Evolutionary conservation across 2,797 vertebrate species (phyloP), one percentile per base, ranked within the genome.

Genomic region (Paramormyrops hopkinsi): DNA sequence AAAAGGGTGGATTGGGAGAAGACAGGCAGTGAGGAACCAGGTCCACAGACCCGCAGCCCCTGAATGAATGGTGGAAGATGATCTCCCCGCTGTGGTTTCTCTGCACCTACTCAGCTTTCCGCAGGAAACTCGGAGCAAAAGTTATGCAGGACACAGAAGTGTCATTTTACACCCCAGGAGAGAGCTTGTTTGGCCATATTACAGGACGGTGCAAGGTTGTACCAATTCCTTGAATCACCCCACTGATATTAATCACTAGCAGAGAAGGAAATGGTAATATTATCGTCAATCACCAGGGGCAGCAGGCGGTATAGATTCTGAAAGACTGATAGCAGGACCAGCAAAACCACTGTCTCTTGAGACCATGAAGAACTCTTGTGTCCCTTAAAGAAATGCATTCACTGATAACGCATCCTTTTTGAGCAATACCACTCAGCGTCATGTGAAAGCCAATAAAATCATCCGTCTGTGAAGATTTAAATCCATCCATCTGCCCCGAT

Each of bases 231-330:
- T 89, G 25, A 88, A 29, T 12, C 3, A 84, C 11, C 9, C 87
- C 89, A 76, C 62, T 82, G 87, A 93, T 89, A 87, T 69, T 14
- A 50, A 73, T 88, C 73, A 79, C 37, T 19, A 79, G 19, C 19
- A 12, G 73, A 41, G 73, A 79, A 12, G 65, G 25, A 82, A 82
- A 62, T 87, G 86, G 88, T 92, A 92, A 90, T 19, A 88, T 62
- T 33, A 92, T 93, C 90, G 92, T 88, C 89, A 87, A 92, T 91
- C 59, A 92, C 91, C 84, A 90, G 4, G 79, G 51, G 87, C 87
- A 56, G 73, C 51, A 88, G 82, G 17, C 22, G 46, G 59, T 90
- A 92, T 76, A 84, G 88, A 91, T 92, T 90, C 62, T 87, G 90
- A 92, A 90, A 90, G 50, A 62, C 91, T 91, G 91, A 90, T 73